Evolutionary conservation across 2,797 vertebrate species (phyloP).

Genomic region (Acanthurus lineatus): DNA sequence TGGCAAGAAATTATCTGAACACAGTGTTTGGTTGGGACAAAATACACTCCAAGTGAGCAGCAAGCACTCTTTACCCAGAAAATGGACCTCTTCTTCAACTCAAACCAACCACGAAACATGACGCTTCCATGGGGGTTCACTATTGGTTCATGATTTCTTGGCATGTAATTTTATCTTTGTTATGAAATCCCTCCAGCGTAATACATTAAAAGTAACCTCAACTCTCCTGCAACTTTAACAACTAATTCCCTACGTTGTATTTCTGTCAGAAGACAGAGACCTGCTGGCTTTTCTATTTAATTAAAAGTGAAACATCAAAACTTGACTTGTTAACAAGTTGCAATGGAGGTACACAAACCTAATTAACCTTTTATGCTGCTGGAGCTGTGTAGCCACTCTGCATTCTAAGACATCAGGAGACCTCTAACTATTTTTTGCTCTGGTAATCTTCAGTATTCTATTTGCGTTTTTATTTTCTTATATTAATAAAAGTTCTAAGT

Average conservation of each 20-base stretch:
- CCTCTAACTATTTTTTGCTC: not conserved
- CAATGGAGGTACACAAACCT: slow-evolving; percentile 21
- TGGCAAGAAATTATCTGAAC: slow-evolving; percentile 10
- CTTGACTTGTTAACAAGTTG: slow-evolving; percentile 10
- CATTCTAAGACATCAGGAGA: no score
- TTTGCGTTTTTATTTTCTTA: slow-evolving; percentile 2
- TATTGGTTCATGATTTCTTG: not conserved
- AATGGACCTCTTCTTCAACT: slow-evolving; percentile 19
- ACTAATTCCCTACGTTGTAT: not conserved
- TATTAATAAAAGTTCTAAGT: not conserved
- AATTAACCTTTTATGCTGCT: slow-evolving; percentile 26
- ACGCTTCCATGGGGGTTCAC: slow-evolving; percentile 6
- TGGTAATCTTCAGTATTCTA: slow-evolving; percentile 1
- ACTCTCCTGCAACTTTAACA: not conserved
- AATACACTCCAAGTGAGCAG: not conserved
- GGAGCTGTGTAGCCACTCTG: slow-evolving; percentile 17
- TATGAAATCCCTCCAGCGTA: not conserved
- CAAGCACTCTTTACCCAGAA: not conserved
- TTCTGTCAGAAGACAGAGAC: not conserved
- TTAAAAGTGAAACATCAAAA: slow-evolving; percentile 10
- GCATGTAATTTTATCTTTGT: not conserved
- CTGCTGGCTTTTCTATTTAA: slow-evolving; percentile 12
- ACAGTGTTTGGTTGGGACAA: slow-evolving; percentile 2
- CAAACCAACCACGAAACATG: slow-evolving; percentile 15
- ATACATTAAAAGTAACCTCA: not conserved